These are phyloP conservation scores for Zingel zingel DNA, from an alignment of 2,113 vertebrate genomes.

Conservation along the genomic window DNA sequence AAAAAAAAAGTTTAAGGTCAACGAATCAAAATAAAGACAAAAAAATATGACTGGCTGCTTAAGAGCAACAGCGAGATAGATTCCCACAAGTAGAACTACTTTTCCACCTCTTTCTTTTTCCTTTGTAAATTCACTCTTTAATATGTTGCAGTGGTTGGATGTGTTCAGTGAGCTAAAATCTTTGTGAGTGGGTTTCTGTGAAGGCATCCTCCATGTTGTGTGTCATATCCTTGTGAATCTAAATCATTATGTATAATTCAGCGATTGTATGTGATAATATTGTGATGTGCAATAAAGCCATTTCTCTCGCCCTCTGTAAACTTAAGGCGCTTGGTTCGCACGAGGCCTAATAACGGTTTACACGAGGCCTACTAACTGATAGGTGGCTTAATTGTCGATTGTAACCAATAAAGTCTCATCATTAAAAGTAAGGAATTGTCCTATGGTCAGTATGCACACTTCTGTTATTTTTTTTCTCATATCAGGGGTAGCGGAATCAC, in stretches of 20 bases:
- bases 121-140: constrained; percentile 10
- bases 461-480: constrained; percentile 5
- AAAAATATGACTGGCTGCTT: constrained; percentile 10
- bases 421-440: constrained; percentile 42
- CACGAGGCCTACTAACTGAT: constrained; percentile 51
- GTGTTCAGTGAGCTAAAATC: constrained; percentile 44
- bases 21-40: constrained; percentile 26
- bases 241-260: constrained; percentile 55
- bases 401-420: constrained; percentile 75
- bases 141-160: constrained; percentile 47
- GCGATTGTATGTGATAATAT: constrained; percentile 64
- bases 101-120: background rate
- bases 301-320: constrained; percentile 51
- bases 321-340: constrained; percentile 46
- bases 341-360: constrained; percentile 44
- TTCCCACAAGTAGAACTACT: background rate
- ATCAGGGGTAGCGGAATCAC: background rate
- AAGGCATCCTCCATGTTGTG: constrained; percentile 52
- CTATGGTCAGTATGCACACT: constrained; percentile 26
- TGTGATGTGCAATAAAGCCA: constrained; percentile 67
- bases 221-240: constrained; percentile 60
- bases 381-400: constrained; percentile 64
- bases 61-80: constrained; percentile 12
- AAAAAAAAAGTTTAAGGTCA: constrained; percentile 31
- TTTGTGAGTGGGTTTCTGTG: constrained; percentile 47